A percentile compares a stretch with the other conserved stretches of the same genome.
phyloP scores from a whole-genome alignment of 2,888 invertebrate genomes.

The Noctua fimbriata region DNA sequence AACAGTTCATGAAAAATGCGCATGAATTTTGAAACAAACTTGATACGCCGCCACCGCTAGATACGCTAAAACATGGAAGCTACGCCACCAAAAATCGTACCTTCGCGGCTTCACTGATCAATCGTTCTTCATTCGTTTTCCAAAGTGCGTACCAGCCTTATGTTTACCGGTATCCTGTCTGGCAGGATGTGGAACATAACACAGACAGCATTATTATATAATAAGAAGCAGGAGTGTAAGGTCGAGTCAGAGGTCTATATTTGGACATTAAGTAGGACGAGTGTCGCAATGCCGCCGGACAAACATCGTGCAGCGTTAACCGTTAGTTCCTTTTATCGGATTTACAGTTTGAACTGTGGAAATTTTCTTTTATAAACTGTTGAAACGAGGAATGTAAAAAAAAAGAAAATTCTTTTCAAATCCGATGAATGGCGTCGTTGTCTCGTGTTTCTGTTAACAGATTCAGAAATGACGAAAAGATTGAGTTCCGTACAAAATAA shows the following conservation, averaged over 20 bases:
- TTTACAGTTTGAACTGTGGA: constrained; percentile 24
- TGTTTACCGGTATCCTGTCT: constrained; percentile 34
- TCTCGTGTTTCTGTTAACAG: not conserved
- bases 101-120: not conserved
- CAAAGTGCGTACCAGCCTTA: constrained; percentile 7
- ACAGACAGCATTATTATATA: constrained; percentile 55
- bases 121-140: not conserved
- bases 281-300: constrained; percentile 53
- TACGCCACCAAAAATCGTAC: not conserved
- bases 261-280: constrained; percentile 51
- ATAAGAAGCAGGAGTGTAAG: constrained; percentile 47
- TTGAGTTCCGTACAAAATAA: not conserved
- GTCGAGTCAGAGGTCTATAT: constrained; percentile 62
- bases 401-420: not conserved
- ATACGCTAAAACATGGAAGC: not conserved
- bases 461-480: not conserved
- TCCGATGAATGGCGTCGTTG: too few relatives aligned
- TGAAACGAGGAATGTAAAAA: not conserved
- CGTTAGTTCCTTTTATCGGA: constrained; percentile 37
- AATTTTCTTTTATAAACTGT: constrained; percentile 21
- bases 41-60: not conserved
- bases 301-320: constrained; percentile 30
- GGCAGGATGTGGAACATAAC: constrained; percentile 30
- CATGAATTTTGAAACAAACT: not conserved
- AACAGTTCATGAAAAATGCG: not conserved